Conservation (phyloP, 2,797 vertebrate species). For the Lacerta viridis region DNA sequence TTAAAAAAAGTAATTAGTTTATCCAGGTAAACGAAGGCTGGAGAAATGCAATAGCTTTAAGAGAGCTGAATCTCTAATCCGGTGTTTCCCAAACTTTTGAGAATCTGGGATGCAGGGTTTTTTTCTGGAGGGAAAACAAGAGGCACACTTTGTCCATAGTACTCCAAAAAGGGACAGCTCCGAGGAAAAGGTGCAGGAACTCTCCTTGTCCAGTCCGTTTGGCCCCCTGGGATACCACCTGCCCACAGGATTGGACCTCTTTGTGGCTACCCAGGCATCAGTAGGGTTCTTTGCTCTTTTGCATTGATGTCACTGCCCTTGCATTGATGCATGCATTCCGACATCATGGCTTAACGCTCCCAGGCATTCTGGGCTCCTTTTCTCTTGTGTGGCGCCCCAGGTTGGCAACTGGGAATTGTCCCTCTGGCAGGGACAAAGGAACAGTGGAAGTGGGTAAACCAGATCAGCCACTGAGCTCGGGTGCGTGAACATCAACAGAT, state of each 20-base stretch:
- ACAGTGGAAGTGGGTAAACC: not conserved
- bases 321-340: too few relatives aligned
- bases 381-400: not conserved
- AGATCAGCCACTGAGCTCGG: not conserved
- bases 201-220: not conserved
- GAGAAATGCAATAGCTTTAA: constrained; percentile 31
- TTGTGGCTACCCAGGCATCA: too few relatives aligned
- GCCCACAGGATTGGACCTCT: too few relatives aligned
- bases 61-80: not conserved
- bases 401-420: not conserved
- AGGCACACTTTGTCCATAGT: not conserved
- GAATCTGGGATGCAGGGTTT: not conserved
- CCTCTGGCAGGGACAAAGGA: not conserved
- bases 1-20: too few relatives aligned
- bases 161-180: not conserved
- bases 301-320: too few relatives aligned
- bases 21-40: constrained; percentile 5
- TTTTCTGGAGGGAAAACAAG: not conserved
- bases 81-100: not conserved
- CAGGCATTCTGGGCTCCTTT: not conserved
- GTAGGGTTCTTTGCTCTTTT: too few relatives aligned
- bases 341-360: too few relatives aligned
- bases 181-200: not conserved
- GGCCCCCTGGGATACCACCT: not conserved
- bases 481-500: not conserved